A percentile compares a stretch with the other conserved stretches of the same genome.
Conservation (phyloP, 2,113 vertebrate genomes). For the Gallinago media region DNA sequence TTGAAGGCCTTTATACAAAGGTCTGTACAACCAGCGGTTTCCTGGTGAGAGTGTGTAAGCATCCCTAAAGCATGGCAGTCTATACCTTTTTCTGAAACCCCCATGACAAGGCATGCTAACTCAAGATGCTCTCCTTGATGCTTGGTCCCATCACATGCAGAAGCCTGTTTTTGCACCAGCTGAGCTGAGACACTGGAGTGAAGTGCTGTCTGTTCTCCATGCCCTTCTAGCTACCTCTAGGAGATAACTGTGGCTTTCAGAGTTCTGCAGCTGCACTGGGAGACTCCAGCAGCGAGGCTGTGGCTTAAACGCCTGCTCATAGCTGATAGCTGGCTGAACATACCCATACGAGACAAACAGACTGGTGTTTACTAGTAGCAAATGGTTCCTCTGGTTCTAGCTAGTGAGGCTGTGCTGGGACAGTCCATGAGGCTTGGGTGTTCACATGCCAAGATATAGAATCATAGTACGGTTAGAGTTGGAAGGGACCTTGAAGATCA, state of each 20-base stretch:
- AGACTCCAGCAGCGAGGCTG: rapidly evolving
- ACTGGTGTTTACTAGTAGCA: neutral
- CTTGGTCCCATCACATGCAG: neutral
- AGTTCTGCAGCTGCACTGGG: rapidly evolving
- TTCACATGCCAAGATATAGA: neutral
- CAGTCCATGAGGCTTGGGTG: neutral
- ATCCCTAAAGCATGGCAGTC: neutral
- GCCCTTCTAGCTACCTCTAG: neutral
- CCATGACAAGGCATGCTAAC: neutral
- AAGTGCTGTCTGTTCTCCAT: neutral
- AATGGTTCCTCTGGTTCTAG: neutral
- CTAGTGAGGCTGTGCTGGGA: neutral
- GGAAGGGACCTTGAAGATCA: too few species aligned
- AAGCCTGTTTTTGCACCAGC: neutral
- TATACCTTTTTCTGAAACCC: neutral
- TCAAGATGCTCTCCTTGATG: neutral
- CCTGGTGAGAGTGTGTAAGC: neutral
- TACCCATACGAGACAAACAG: neutral
- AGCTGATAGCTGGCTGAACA: neutral
- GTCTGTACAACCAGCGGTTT: neutral
- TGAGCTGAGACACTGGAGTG: neutral
- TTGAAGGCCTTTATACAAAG: neutral
- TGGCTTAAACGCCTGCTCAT: neutral
- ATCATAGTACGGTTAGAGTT: too few species aligned
- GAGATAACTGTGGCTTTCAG: neutral